Base-by-base conservation (phyloP, 2,113 vertebrate genomes). In the Xyliphius kryptos region DNA sequence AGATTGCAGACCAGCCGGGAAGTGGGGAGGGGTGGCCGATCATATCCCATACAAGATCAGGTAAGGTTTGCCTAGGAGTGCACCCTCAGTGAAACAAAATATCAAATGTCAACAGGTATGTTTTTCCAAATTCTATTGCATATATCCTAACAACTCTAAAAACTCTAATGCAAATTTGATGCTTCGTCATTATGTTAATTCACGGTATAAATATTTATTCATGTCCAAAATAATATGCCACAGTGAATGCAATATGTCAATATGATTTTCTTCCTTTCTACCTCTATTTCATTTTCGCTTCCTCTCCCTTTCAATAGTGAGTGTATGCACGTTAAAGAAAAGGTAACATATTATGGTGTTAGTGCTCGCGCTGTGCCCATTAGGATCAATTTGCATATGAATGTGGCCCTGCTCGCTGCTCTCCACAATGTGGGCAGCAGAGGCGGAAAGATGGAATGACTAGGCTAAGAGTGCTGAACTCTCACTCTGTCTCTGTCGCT, bases 371-470 rank as follows among this genome's bases (percentile, higher is more conserved):
- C 60, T 36, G 16, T 47, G 61, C 38, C 60, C 64, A 72, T 72
- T 50, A 63, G 41, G 38, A 15, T 2, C 7, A 21, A 68, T 72
- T 64, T 59, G 65, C 70, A 72, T 72, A 68, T 72, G 70, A 72
- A 53, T 59, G 49, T 46, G 14, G 43, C 12, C 21, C 41, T 37
- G 38, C 63, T 26, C 9, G 22, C 43, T 16, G 59, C 53, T 58
- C 61, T 62, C 51, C 26, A 56, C 46, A 32, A 49, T 46, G 64
- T 67, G 56, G 65, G 65, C 65, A 67, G 65, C 38, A 44, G 40
- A 59, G 56, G 65, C 52, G 55, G 56, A 37, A 58, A 52, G 48
- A 67, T 51, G 26, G 56, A 67, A 56, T 16, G 38, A 59, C 65
- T 57, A 46, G 64, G 47, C 55, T 66, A 44, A 66, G 55, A 58